Percentiles rank a stretch among this genome's conserved stretches.
These are phyloP conservation scores for Tethya wilhelma DNA, from an alignment of 37 sponge, comb jelly and placozoan species.

Conservation along the genomic window DNA sequence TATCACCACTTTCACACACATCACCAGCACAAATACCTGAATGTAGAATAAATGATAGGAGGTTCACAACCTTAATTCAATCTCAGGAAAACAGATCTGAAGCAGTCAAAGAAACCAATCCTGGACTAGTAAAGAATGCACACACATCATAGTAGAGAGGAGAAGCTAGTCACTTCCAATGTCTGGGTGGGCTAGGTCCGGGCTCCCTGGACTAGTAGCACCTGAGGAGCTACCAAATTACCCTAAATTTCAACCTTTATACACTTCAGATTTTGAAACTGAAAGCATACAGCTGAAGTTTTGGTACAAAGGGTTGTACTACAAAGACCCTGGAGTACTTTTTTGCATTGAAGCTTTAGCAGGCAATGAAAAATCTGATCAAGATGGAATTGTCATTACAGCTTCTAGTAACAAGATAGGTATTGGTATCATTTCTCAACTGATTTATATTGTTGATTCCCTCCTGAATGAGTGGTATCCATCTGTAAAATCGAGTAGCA, in stretches of 20 bases:
- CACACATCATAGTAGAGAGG: too few species aligned
- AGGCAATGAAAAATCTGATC: neutral
- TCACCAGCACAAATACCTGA: too few species aligned
- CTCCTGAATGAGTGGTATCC: constrained; percentile 88
- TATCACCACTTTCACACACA: too few species aligned
- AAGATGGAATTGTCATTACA: constrained; percentile 66
- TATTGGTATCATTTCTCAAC: constrained; percentile 61
- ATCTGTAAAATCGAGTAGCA: constrained; percentile 39
- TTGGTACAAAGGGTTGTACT: constrained; percentile 73
- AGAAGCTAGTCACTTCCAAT: too few species aligned
- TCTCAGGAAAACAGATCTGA: too few species aligned
- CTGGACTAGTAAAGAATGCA: too few species aligned
- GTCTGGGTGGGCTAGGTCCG: too few species aligned
- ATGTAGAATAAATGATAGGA: too few species aligned
- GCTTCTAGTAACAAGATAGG: constrained; percentile 57
- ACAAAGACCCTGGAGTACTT: constrained; percentile 33
- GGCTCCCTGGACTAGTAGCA: too few species aligned
- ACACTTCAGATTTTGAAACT: neutral
- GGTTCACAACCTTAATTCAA: too few species aligned
- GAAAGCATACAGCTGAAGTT: constrained; percentile 40
- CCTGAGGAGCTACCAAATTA: constrained; percentile 32
- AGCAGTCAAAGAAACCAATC: too few species aligned
- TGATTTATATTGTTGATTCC: constrained; percentile 68
- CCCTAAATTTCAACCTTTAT: constrained; percentile 4
- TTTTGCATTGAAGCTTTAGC: constrained; percentile 66